Evolutionary conservation across 2,797 vertebrate genomes (phyloP).

Genomic region (Adelosebastes latens): DNA sequence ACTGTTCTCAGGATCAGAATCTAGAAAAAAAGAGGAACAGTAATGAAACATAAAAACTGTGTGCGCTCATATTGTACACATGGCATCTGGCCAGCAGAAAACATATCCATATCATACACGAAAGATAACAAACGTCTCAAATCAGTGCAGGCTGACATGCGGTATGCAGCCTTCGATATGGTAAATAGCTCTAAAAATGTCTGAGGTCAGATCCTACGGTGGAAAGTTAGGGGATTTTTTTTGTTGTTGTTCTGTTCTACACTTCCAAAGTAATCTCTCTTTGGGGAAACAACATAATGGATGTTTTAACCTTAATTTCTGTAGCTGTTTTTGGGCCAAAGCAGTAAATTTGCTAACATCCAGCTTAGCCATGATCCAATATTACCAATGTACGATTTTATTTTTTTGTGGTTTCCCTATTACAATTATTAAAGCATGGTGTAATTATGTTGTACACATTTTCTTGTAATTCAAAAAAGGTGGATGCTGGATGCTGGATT

Average conservation of each 20-base stretch:
- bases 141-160: not conserved
- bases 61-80: not conserved
- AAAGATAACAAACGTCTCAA: conserved; percentile 20
- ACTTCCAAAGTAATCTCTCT: not conserved
- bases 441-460: not conserved
- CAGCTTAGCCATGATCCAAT: not conserved
- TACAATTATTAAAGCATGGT: not conserved
- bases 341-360: not conserved
- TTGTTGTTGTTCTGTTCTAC: not conserved
- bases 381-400: not conserved
- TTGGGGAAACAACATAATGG: conserved; percentile 1
- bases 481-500: not conserved
- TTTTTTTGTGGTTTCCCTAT: not conserved
- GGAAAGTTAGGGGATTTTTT: conserved; percentile 1
- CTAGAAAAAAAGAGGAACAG: not conserved
- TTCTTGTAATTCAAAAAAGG: not conserved
- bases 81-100: not conserved
- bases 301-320: not conserved
- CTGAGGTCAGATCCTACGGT: not conserved
- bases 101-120: not conserved
- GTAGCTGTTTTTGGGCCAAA: conserved; percentile 2
- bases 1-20: not conserved
- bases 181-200: not conserved
- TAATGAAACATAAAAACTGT: not conserved
- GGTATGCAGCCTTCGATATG: conserved; percentile 13